Evolutionary conservation across 1,140 invertebrate species (phyloP).

Genomic region (Neocloeon triangulifer): DNA sequence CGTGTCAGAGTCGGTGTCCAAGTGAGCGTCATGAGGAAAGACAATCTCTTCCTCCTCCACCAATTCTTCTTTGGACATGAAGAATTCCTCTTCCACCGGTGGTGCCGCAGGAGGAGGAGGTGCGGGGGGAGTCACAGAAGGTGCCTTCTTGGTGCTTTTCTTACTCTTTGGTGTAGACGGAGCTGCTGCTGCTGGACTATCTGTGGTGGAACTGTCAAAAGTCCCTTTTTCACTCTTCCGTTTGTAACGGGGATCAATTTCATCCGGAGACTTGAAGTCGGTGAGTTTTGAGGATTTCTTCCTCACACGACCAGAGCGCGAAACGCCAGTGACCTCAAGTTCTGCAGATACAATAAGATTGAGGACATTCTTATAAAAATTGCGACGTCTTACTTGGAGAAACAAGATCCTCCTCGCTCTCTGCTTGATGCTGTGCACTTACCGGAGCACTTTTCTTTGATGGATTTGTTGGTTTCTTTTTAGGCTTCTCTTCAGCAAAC

Average conservation of each 20-base stretch:
- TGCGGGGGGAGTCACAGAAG: not conserved
- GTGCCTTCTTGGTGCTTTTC: not conserved
- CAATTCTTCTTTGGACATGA: not conserved
- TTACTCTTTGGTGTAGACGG: slow-evolving; percentile 4
- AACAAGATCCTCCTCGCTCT: no score
- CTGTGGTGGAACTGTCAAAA: slow-evolving; percentile 18
- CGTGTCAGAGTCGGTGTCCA: slow-evolving; percentile 10
- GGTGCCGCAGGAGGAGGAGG: not conserved
- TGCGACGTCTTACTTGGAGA: no score
- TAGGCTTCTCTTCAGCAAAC: no score
- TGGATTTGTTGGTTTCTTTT: no score
- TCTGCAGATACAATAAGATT: slow-evolving; percentile 23
- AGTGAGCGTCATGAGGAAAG: not conserved
- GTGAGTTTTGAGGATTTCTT: slow-evolving; percentile 88
- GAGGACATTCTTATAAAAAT: not conserved
- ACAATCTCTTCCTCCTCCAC: not conserved
- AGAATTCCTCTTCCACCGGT: not conserved
- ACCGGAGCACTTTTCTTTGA: no score
- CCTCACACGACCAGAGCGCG: slow-evolving; percentile 63
- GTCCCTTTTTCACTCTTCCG: slow-evolving; percentile 17
- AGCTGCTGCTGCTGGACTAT: slow-evolving; percentile 12
- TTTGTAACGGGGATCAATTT: slow-evolving; percentile 25
- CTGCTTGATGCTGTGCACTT: no score
- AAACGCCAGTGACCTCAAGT: slow-evolving; percentile 62
- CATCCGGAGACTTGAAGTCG: slow-evolving; percentile 77